Evolutionary conservation across 2,888 invertebrate species (phyloP).

Genomic region (Orchesellides sinensis): DNA sequence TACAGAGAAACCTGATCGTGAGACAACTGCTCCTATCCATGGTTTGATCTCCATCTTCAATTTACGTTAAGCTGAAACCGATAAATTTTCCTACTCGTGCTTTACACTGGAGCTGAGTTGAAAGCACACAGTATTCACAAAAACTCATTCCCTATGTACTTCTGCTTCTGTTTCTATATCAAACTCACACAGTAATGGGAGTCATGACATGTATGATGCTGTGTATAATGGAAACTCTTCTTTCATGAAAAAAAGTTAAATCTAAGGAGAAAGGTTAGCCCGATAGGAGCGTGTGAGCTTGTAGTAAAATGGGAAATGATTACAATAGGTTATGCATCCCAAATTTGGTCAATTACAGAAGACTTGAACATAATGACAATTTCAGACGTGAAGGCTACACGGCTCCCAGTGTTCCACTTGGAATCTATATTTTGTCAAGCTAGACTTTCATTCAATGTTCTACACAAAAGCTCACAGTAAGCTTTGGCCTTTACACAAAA

Average conservation of each 20-base stretch:
- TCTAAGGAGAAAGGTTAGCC: neutral
- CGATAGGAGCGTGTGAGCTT: no score
- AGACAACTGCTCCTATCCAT: slow-evolving; percentile 30
- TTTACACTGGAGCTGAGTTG: slow-evolving; percentile 36
- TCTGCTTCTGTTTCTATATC: neutral
- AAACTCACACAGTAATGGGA: slow-evolving; percentile 16
- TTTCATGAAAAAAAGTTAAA: slow-evolving; percentile 16
- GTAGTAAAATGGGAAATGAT: no score
- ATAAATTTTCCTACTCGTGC: slow-evolving; percentile 53
- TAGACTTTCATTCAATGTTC: no score
- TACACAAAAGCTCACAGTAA: no score
- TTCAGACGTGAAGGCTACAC: no score
- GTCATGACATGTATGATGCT: slow-evolving; percentile 44
- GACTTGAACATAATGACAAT: no score
- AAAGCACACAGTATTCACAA: slow-evolving; percentile 16
- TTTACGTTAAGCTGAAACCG: slow-evolving; percentile 50
- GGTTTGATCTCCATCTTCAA: slow-evolving; percentile 44
- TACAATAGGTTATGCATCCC: no score
- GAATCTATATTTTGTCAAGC: no score
- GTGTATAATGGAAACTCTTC: slow-evolving; percentile 37
- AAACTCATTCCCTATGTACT: no score
- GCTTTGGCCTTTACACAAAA: no score
- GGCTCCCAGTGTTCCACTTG: no score
- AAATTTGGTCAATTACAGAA: no score
- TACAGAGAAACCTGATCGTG: slow-evolving; percentile 35